Conservation (phyloP, 2,113 vertebrate genomes). For the Aphelocoma coerulescens region DNA sequence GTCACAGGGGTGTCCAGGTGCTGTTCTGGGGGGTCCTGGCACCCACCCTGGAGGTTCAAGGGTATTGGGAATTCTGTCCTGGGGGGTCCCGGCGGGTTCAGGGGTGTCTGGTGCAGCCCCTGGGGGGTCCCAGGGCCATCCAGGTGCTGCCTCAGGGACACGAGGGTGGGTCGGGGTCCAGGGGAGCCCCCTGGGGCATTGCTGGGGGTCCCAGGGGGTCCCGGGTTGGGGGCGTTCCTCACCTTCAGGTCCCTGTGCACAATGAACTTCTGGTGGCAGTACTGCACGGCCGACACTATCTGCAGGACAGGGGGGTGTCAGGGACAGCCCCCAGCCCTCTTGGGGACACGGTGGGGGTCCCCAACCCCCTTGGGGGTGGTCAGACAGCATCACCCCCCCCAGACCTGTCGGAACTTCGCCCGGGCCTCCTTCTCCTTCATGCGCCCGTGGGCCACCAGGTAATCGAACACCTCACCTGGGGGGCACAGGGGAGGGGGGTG, state of each 20-base stretch:
- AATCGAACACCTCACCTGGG: constrained; percentile 91
- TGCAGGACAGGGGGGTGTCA: not conserved
- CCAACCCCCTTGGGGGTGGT: not conserved
- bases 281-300: not conserved
- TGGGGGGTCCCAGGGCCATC: not conserved
- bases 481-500: not conserved
- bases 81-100: too few species aligned
- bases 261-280: not conserved
- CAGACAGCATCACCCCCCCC: not conserved
- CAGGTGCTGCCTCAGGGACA: too few species aligned
- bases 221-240: not conserved
- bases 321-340: not conserved
- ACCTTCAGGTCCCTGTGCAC: not conserved
- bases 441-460: constrained; percentile 91
- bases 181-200: too few species aligned
- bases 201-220: not conserved
- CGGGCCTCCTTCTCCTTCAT: constrained; percentile 98
- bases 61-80: too few species aligned
- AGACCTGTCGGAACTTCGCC: constrained; percentile 94
- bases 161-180: too few species aligned
- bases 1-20: too few species aligned
- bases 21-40: too few species aligned
- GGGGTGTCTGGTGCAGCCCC: too few species aligned
- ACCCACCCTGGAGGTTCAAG: too few species aligned
- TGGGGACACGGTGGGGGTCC: not conserved